Base-by-base conservation (phyloP, 2,888 invertebrate species). In the Drosophila pegasa region DNA sequence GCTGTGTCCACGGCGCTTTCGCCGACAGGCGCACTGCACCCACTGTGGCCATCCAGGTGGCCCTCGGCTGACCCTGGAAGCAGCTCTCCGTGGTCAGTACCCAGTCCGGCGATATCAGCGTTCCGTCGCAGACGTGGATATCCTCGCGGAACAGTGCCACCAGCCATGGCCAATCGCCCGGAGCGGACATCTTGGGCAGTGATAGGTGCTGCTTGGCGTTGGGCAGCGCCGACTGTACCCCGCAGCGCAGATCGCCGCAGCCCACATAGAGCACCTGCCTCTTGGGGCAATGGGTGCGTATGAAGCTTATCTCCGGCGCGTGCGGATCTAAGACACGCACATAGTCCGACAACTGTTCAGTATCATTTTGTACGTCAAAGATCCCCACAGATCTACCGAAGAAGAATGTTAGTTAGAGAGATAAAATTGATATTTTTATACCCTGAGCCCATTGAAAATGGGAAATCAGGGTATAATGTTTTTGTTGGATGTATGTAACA, bases 111-210 rank as follows among this genome's bases (percentile, higher is more conserved):
- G 96, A 95, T 22, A 92, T 90, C 38, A 98, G 93, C 1, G 97
- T 96, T 2, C 96, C 97, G 91, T 98, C 98, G 90, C 98, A 98
- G 7, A 97, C 96, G 90, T 98, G 97, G 40, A 96, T 95, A 76
- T 97, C 96, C 87, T 97, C 95, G 82, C 97, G 95, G 87, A 96
- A 94, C 3, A 98, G 93, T 2, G 96, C 95, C 18, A 95, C 96
- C 90, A 97, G 95, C 97, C 98, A 98, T n/a, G 98, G 98, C 97
- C 97, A 97, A 91, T 97, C 97, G 2, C 97, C 97, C 0, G 96
- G 95, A 4, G 93, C 93, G 1, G 97, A 94, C 92, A 96, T 95
- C 86, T 96, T 96, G 37, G 94, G 93, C 67, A 97, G 92, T 9
- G 91, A 88, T 18, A 91, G 57, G 66, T 92, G 81, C 60, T 92